phyloP scores from a whole-genome alignment of 2,797 vertebrate genomes.

The Helicolenus hilgendorfi region DNA sequence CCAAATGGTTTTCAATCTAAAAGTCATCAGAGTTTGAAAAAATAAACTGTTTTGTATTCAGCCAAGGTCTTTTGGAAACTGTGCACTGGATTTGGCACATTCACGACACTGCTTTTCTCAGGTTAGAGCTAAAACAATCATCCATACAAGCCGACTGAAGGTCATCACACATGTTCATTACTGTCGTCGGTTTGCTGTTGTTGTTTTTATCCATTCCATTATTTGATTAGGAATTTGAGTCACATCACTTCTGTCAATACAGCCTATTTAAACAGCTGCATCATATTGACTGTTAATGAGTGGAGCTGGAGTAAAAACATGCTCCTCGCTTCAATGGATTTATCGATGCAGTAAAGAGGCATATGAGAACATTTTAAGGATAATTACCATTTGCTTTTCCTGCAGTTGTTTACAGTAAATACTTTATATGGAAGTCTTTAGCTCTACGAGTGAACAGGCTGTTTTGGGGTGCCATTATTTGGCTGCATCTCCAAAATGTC shows the following conservation, averaged over 20 bases:
- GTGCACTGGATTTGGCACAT: not conserved
- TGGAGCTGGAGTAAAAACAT: constrained; percentile 21
- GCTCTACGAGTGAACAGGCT: not conserved
- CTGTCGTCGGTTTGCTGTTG: not conserved
- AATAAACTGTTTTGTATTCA: not conserved
- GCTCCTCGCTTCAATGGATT: constrained; percentile 27
- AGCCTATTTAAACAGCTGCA: constrained; percentile 35
- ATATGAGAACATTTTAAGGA: constrained; percentile 20
- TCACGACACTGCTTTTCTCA: not conserved
- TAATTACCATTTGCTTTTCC: constrained; percentile 9
- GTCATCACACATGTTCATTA: constrained; percentile 12
- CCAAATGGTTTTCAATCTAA: constrained; percentile 17
- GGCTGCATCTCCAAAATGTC: constrained; percentile 17
- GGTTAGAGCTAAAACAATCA: not conserved
- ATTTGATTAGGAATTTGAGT: constrained; percentile 36
- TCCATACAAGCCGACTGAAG: not conserved
- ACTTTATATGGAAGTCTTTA: not conserved
- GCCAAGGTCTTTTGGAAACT: not conserved
- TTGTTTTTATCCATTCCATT: constrained; percentile 4
- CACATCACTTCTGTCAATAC: constrained; percentile 47
- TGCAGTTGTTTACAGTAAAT: constrained; percentile 10
- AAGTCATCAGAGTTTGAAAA: not conserved
- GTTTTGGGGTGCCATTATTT: not conserved
- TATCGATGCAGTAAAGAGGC: constrained; percentile 51
- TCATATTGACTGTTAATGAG: constrained; percentile 45